phyloP scores from a whole-genome alignment of 2,888 invertebrate genomes.

The Malthinus seriepunctatus region DNA sequence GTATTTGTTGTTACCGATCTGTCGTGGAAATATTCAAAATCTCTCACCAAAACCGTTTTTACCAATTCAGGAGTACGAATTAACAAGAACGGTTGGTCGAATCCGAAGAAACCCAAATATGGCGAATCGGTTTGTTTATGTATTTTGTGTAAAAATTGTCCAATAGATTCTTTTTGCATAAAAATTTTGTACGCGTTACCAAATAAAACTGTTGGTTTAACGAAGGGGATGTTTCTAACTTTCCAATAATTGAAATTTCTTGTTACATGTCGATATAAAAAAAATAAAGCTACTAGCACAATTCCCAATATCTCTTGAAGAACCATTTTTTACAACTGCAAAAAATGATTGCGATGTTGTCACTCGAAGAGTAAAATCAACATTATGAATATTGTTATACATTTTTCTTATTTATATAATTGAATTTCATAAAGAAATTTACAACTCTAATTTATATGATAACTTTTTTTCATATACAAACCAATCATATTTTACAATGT shows the following conservation, averaged over 20 bases:
- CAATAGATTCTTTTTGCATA: conserved; percentile 40
- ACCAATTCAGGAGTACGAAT: conserved; percentile 53
- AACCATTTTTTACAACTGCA: neutral
- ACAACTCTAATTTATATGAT: too few relatives aligned
- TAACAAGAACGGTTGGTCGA: conserved; percentile 53
- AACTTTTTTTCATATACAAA: too few relatives aligned
- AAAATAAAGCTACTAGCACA: too few relatives aligned
- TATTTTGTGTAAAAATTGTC: conserved; percentile 39
- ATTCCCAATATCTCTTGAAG: neutral
- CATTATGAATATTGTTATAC: too few relatives aligned
- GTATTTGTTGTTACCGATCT: conserved; percentile 52
- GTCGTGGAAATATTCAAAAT: conserved; percentile 54
- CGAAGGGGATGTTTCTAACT: conserved; percentile 43
- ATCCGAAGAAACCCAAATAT: conserved; percentile 53
- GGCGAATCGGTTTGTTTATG: conserved; percentile 39
- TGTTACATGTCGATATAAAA: conserved; percentile 25
- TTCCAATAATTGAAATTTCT: conserved; percentile 49
- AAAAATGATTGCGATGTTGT: too few relatives aligned
- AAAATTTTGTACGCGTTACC: conserved; percentile 48
- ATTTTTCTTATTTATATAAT: too few relatives aligned
- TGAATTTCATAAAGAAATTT: too few relatives aligned
- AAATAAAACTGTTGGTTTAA: conserved; percentile 43
- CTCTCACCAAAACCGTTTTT: conserved; percentile 52
- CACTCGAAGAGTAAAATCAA: too few relatives aligned
- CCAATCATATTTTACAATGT: too few relatives aligned